Evolutionary conservation across 2,888 invertebrate species (phyloP).

Genomic region (Pollenia griseotomentosa): DNA sequence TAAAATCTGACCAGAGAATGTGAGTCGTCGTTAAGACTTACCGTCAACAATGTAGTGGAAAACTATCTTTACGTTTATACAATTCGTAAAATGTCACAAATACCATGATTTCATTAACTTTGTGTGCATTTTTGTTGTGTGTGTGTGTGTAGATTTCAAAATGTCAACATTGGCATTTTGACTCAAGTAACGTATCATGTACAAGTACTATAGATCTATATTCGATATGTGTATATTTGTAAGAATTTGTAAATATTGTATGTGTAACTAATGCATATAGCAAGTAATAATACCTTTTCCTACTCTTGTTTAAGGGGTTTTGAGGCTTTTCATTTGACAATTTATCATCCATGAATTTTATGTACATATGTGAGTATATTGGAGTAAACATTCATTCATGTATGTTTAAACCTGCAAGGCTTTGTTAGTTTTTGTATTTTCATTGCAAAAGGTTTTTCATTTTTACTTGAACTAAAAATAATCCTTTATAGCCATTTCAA

Average conservation of each 20-base stretch:
- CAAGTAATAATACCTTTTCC: not conserved
- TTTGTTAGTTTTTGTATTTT: not conserved
- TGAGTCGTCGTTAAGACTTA: slow-evolving; percentile 7
- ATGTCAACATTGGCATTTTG: slow-evolving; percentile 51
- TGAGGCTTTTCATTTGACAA: slow-evolving; percentile 18
- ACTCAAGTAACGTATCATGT: slow-evolving; percentile 14
- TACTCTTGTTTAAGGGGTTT: slow-evolving; percentile 31
- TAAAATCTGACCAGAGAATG: slow-evolving; percentile 7
- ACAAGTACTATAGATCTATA: not conserved
- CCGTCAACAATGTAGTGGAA: slow-evolving; percentile 21
- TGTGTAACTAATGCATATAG: not conserved
- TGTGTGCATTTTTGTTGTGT: not conserved
- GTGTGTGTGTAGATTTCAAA: not conserved
- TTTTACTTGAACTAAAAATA: slow-evolving; percentile 14
- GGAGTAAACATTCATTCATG: not conserved
- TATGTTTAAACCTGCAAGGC: not conserved
- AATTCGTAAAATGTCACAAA: slow-evolving; percentile 21
- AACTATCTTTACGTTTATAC: not conserved
- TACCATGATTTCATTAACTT: slow-evolving; percentile 11
- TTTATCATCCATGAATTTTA: not conserved
- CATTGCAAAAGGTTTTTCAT: not conserved
- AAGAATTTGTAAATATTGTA: not conserved
- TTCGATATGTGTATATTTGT: not conserved
- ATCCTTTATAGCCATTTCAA: slow-evolving; percentile 17
- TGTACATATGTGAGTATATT: not conserved